These are phyloP conservation scores for Bothrops jararaca DNA, from an alignment of 2,113 vertebrate species.

Conservation along the genomic window DNA sequence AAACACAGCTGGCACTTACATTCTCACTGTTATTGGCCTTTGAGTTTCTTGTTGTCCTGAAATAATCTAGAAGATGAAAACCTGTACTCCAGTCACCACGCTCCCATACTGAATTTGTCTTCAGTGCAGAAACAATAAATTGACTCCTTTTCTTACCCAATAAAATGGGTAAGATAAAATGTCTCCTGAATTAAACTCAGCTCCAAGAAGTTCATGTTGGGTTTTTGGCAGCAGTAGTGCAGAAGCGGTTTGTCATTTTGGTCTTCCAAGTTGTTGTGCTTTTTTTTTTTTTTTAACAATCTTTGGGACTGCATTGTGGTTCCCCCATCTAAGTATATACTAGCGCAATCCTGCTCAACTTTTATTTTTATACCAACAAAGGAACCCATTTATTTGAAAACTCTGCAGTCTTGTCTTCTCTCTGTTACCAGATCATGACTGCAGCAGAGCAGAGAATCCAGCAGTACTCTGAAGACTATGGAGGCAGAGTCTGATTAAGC, in stretches of 20 bases:
- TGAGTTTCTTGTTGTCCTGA: not conserved
- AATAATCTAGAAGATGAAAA: not conserved
- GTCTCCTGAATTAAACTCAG: not conserved
- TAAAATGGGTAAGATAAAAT: constrained; percentile 20
- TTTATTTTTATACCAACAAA: not conserved
- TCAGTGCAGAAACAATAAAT: constrained; percentile 18
- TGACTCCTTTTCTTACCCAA: constrained; percentile 25
- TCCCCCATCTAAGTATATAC: not conserved
- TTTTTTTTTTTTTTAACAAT: not conserved
- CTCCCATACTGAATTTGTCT: not conserved
- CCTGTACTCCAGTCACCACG: not conserved
- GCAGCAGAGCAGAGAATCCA: constrained; percentile 30
- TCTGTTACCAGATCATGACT: constrained; percentile 24
- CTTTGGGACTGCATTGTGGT: not conserved
- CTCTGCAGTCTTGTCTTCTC: constrained; percentile 17
- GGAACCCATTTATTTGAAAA: constrained; percentile 40
- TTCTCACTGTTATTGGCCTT: constrained; percentile 6
- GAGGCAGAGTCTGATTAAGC: constrained; percentile 32
- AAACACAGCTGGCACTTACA: not conserved
- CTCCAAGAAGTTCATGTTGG: not conserved
- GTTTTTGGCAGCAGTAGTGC: not conserved
- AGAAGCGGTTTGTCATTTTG: not conserved
- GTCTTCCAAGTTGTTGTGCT: not conserved
- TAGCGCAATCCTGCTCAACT: not conserved
- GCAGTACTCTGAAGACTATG: constrained; percentile 22